Conservation (phyloP, 1,140 invertebrate genomes). For the Lutraria rhynchaena region DNA sequence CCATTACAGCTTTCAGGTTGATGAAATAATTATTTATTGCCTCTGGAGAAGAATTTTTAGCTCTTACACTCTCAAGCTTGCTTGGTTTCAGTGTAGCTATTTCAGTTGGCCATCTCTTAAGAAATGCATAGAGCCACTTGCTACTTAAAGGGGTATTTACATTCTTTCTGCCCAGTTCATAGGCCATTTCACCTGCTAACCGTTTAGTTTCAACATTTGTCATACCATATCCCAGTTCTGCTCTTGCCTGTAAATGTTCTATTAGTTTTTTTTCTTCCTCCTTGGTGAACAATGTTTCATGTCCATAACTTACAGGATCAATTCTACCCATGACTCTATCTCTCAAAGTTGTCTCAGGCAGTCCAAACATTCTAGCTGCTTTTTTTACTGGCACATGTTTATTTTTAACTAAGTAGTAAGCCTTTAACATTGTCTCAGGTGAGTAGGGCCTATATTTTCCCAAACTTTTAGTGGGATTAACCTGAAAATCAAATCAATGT, state of each 20-base stretch:
- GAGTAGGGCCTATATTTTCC: too few species aligned
- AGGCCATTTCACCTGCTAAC: conserved; percentile 1
- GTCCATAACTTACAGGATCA: not conserved
- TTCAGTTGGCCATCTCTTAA: not conserved
- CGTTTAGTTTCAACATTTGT: conserved; percentile 1
- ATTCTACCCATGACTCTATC: not conserved
- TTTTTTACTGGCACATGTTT: not conserved
- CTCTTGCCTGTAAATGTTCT: conserved; percentile 5
- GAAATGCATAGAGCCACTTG: conserved; percentile 8
- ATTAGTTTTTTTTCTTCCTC: conserved; percentile 23
- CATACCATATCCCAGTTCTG: conserved; percentile 10
- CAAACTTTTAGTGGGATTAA: too few species aligned
- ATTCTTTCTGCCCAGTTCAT: not conserved
- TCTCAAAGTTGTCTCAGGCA: too few species aligned
- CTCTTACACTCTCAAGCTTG: conserved; percentile 3
- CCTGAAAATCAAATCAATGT: too few species aligned
- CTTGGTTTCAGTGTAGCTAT: conserved; percentile 9
- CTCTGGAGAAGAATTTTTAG: conserved; percentile 13
- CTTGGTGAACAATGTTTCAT: conserved; percentile 4
- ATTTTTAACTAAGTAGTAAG: not conserved
- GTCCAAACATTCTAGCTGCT: conserved; percentile 1
- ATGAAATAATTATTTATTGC: conserved; percentile 3
- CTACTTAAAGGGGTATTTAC: conserved; percentile 10
- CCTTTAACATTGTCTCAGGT: too few species aligned
- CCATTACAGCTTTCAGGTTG: not conserved